Conservation (phyloP, 2,888 invertebrate genomes). For the Caenorhabditis plicata region DNA sequence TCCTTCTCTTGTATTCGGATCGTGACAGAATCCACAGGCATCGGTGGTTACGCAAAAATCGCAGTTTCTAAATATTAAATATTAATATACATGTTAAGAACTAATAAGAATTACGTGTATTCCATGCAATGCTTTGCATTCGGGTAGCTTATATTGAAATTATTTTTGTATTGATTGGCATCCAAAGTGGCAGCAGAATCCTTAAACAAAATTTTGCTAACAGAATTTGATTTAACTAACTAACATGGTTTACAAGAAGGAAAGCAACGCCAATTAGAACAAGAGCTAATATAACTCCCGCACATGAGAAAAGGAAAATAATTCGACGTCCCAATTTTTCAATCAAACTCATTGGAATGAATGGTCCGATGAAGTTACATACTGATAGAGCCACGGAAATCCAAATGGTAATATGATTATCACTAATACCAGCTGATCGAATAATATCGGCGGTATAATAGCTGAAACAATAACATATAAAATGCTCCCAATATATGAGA, state of each 20-base stretch:
- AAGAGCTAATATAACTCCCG: constrained; percentile 49
- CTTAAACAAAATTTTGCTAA: not conserved
- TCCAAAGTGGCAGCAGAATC: constrained; percentile 15
- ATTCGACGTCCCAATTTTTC: constrained; percentile 54
- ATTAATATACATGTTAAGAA: not conserved
- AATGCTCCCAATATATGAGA: not conserved
- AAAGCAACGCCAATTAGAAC: constrained; percentile 57
- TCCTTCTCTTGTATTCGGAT: constrained; percentile 16
- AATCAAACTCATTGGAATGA: constrained; percentile 60
- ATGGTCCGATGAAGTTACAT: constrained; percentile 56
- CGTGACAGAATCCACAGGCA: constrained; percentile 67
- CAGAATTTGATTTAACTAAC: not conserved
- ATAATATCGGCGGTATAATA: constrained; percentile 60
- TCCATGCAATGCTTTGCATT: constrained; percentile 17
- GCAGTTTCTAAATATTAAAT: constrained; percentile 63
- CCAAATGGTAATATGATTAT: constrained; percentile 56
- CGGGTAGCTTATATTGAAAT: constrained; percentile 12
- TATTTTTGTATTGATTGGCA: constrained; percentile 5
- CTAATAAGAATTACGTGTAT: constrained; percentile 20
- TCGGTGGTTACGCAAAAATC: constrained; percentile 67
- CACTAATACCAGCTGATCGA: constrained; percentile 50
- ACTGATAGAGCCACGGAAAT: constrained; percentile 40
- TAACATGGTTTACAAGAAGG: constrained; percentile 13
- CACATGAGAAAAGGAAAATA: constrained; percentile 51
- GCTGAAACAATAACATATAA: not conserved